Evolutionary conservation across 2,888 invertebrate species (phyloP).

Genomic region (Thecocarcelia acutangulata): DNA sequence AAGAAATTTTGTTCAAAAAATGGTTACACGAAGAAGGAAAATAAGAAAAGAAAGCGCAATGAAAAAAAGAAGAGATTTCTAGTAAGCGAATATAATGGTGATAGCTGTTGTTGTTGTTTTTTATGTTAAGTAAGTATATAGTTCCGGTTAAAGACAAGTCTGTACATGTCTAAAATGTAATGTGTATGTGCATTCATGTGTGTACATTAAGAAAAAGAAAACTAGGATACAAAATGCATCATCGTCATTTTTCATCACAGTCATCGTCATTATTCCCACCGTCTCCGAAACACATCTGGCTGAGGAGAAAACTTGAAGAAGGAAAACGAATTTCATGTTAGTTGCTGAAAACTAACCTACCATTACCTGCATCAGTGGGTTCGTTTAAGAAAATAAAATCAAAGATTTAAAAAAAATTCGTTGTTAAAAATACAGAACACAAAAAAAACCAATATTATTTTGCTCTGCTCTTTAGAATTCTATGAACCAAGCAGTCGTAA

Average conservation of each 20-base stretch:
- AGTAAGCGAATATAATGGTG: slow-evolving; percentile 15
- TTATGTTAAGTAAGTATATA: slow-evolving; percentile 56
- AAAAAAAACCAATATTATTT: neutral
- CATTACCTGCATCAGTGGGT: slow-evolving; percentile 69
- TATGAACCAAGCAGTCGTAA: too few species aligned
- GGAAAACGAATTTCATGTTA: neutral
- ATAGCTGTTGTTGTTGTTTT: slow-evolving; percentile 29
- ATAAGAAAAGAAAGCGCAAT: neutral
- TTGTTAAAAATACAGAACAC: too few species aligned
- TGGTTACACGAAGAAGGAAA: slow-evolving; percentile 22
- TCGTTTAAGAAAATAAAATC: slow-evolving; percentile 2
- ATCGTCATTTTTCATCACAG: too few species aligned
- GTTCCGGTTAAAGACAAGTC: slow-evolving; percentile 54
- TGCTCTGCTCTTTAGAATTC: too few species aligned
- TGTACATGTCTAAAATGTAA: neutral
- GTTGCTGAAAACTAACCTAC: slow-evolving; percentile 53
- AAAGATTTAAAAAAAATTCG: neutral
- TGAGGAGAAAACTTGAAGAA: slow-evolving; percentile 7
- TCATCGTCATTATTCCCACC: slow-evolving; percentile 19
- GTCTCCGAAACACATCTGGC: slow-evolving; percentile 2
- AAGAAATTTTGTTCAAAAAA: slow-evolving; percentile 39
- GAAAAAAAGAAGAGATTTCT: slow-evolving; percentile 37
- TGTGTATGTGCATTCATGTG: neutral
- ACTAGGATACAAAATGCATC: slow-evolving; percentile 37
- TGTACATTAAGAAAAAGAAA: neutral